These are phyloP conservation scores for Melipona quadrifasciata DNA, from an alignment of 1,140 invertebrate genomes.

Conservation along the genomic window DNA sequence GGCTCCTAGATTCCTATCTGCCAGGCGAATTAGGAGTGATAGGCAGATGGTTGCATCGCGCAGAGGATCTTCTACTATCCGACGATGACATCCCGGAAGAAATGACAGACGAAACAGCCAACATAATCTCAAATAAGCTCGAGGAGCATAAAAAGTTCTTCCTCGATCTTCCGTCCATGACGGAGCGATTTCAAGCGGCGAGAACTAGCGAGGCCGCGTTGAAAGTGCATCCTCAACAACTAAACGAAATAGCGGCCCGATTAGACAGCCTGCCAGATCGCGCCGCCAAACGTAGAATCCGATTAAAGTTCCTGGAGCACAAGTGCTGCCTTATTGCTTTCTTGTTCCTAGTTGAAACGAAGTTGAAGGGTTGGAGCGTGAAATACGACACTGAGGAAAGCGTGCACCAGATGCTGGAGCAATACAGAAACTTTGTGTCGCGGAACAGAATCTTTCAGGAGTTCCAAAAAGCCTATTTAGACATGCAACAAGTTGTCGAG, in stretches of 20 bases:
- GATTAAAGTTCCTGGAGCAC: conserved; percentile 94
- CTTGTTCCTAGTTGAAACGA: conserved; percentile 93
- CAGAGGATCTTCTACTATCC: conserved; percentile 90
- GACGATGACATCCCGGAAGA: conserved; percentile 91
- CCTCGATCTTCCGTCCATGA: conserved; percentile 88
- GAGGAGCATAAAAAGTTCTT: conserved; percentile 96
- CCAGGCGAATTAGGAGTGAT: conserved; percentile 92
- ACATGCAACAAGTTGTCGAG: conserved; percentile 95
- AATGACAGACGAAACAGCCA: conserved; percentile 93
- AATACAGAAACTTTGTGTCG: conserved; percentile 95
- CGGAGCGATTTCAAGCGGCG: conserved; percentile 88
- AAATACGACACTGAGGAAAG: conserved; percentile 94
- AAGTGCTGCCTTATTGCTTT: conserved; percentile 96
- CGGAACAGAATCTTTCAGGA: conserved; percentile 96
- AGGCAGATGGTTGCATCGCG: conserved; percentile 94
- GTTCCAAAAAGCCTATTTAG: conserved; percentile 94
- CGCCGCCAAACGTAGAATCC: conserved; percentile 89
- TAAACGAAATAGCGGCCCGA: conserved; percentile 90
- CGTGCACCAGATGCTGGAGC: conserved; percentile 91
- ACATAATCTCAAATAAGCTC: conserved; percentile 92
- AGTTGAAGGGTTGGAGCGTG: conserved; percentile 92
- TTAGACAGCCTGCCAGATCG: conserved; percentile 87
- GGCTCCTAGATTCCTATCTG: conserved; percentile 91
- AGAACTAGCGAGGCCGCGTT: conserved; percentile 83
- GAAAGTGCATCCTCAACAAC: conserved; percentile 88